phyloP scores from a whole-genome alignment of 2,888 invertebrate species.

The Heterodera filipjevi region DNA sequence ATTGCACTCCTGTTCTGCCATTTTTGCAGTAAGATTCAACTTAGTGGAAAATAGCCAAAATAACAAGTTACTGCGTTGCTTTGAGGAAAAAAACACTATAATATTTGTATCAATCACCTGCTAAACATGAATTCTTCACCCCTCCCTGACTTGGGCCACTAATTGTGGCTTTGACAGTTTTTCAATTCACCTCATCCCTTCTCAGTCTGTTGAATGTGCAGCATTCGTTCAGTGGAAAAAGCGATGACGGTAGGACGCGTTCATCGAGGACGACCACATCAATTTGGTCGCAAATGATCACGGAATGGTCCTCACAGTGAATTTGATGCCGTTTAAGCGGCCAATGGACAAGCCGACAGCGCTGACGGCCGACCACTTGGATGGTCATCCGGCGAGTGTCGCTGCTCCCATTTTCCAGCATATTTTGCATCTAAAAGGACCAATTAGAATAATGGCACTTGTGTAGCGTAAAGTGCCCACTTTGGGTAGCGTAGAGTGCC shows the following conservation, averaged over 20 bases:
- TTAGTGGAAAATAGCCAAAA: no score
- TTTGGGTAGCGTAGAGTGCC: no score
- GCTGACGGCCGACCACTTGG: slow-evolving; percentile 21
- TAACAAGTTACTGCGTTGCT: no score
- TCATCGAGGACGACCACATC: slow-evolving; percentile 21
- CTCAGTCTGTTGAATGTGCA: slow-evolving; percentile 15
- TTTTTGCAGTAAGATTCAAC: no score
- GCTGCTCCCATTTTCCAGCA: neutral
- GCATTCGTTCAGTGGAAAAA: slow-evolving; percentile 17
- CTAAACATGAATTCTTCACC: no score
- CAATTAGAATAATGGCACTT: no score
- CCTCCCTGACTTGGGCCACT: neutral
- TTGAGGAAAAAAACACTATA: no score
- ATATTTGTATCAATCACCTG: no score
- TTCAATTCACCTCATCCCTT: neutral
- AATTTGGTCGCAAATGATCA: neutral
- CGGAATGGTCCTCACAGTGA: slow-evolving; percentile 13
- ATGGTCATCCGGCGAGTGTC: slow-evolving; percentile 6
- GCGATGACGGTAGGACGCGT: neutral
- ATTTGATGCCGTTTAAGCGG: slow-evolving; percentile 21
- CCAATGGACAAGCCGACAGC: neutral
- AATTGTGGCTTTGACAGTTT: neutral
- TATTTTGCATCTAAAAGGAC: slow-evolving; percentile 24
- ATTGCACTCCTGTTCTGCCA: no score
- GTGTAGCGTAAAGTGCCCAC: no score